These are phyloP conservation scores for Choloepus didactylus DNA, from an alignment of 2,797 vertebrate species.

Conservation along the genomic window DNA sequence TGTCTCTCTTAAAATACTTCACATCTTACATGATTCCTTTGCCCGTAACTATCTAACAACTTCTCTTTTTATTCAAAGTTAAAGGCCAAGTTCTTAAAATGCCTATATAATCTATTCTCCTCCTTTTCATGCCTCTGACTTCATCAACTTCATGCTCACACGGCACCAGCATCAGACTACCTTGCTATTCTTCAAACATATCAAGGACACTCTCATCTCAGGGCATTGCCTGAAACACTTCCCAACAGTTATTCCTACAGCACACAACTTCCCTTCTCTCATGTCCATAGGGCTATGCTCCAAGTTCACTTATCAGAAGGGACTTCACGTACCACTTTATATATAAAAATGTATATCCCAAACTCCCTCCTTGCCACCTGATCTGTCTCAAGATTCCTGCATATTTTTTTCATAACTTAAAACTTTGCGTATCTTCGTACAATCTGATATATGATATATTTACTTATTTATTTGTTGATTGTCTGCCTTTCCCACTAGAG, in stretches of 20 bases:
- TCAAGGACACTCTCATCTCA: no score
- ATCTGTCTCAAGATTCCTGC: neutral
- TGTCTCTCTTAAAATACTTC: neutral
- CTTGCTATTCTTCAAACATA: neutral
- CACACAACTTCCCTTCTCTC: neutral
- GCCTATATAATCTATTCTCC: neutral
- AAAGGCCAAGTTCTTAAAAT: neutral
- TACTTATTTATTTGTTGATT: neutral
- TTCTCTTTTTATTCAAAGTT: neutral
- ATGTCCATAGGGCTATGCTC: neutral
- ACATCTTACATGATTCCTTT: neutral
- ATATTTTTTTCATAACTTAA: neutral
- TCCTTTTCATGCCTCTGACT: neutral
- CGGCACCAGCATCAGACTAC: neutral
- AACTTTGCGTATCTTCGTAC: neutral
- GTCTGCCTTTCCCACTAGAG: neutral
- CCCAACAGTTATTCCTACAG: neutral
- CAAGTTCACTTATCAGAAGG: neutral
- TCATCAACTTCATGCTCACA: neutral
- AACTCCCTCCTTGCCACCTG: fast-evolving
- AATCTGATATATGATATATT: neutral
- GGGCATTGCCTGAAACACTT: neutral
- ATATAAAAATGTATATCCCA: neutral
- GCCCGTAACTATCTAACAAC: neutral
- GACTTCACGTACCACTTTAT: neutral